These are phyloP conservation scores for Bombus balteatus DNA, from an alignment of 1,140 invertebrate genomes.

Conservation along the genomic window DNA sequence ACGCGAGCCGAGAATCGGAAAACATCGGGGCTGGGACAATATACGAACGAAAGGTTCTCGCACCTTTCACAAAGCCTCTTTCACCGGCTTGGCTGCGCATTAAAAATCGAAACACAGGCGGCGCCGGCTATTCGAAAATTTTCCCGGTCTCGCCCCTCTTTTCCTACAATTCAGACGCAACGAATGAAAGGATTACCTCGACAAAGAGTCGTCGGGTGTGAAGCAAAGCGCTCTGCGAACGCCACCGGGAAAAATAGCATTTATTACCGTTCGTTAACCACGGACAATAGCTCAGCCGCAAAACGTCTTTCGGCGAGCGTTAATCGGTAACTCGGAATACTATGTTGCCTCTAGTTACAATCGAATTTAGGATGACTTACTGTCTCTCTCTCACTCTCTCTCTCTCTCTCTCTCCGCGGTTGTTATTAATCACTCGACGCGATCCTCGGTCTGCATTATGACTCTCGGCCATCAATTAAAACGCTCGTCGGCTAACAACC, in stretches of 20 bases:
- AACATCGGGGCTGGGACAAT: not conserved
- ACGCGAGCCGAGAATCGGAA: not conserved
- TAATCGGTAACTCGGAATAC: constrained; percentile 34
- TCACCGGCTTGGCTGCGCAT: not conserved
- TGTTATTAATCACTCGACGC: constrained; percentile 48
- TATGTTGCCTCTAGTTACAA: not conserved
- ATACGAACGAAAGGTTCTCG: not conserved
- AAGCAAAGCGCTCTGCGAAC: constrained; percentile 6
- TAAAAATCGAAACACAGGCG: constrained; percentile 9
- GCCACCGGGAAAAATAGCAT: constrained; percentile 18
- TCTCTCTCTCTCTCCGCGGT: not conserved
- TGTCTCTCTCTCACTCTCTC: not conserved
- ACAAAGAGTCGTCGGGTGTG: constrained; percentile 18
- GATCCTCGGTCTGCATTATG: constrained; percentile 38
- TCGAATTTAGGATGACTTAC: constrained; percentile 36
- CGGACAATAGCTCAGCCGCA: constrained; percentile 14
- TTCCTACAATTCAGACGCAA: constrained; percentile 4
- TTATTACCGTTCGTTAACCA: constrained; percentile 42
- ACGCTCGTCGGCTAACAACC: constrained; percentile 14
- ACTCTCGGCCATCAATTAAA: constrained; percentile 55
- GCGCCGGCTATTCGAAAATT: constrained; percentile 19
- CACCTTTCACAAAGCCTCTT: not conserved
- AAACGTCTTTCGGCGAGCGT: constrained; percentile 52
- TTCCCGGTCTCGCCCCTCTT: not conserved
- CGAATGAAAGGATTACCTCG: constrained; percentile 9